phyloP scores from a whole-genome alignment of 2,797 vertebrate genomes.

The Gobio occitaniae region DNA sequence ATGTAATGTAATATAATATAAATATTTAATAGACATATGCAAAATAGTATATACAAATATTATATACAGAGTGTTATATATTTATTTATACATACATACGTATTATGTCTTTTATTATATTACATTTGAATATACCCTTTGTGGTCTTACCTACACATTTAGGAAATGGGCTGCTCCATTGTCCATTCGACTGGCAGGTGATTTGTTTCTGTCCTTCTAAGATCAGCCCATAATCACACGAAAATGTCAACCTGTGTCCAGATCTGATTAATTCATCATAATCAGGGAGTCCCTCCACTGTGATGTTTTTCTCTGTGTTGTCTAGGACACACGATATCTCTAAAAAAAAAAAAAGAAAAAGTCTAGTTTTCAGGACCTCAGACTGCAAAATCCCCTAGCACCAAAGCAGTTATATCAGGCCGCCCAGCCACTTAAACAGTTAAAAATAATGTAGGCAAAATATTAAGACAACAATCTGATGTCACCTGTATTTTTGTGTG shows the following conservation, averaged over 20 bases:
- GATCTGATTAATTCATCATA: slow-evolving; percentile 28
- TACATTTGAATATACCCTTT: not conserved
- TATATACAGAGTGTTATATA: not conserved
- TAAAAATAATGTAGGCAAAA: not conserved
- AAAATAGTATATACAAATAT: not conserved
- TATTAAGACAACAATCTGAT: not conserved
- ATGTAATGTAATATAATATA: not conserved
- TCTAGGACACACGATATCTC: slow-evolving; percentile 60
- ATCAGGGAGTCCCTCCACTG: slow-evolving; percentile 53
- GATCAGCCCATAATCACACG: slow-evolving; percentile 46
- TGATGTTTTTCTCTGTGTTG: not conserved
- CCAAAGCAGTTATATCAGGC: not conserved
- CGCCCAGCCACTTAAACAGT: not conserved
- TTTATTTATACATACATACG: too few relatives aligned
- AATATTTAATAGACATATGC: not conserved
- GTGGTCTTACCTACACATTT: slow-evolving; percentile 66
- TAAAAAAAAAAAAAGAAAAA: slow-evolving; percentile 36
- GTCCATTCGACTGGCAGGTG: slow-evolving; percentile 64
- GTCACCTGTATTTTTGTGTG: not conserved
- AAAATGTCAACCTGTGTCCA: slow-evolving; percentile 62
- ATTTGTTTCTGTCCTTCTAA: slow-evolving; percentile 58
- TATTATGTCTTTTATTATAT: not conserved
- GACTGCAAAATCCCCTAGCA: not conserved
- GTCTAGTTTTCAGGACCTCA: not conserved
- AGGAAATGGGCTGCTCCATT: slow-evolving; percentile 66